Evolutionary conservation across 2,797 vertebrate species (phyloP).

Genomic region (Novumbra hubbsi): DNA sequence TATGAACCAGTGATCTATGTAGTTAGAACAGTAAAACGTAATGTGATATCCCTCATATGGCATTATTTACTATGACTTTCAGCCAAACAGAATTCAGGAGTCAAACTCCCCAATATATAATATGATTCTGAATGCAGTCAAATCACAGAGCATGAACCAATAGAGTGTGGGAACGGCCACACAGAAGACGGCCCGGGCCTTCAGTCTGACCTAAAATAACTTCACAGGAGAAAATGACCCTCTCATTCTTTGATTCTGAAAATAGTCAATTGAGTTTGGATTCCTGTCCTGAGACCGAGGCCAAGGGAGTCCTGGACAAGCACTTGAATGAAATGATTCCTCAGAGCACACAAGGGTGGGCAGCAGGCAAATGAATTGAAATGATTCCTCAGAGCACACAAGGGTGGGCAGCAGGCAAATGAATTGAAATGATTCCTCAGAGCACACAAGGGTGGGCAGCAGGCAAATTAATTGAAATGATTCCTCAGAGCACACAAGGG

Average conservation of each 20-base stretch:
- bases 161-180: slow-evolving; percentile 71
- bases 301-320: slow-evolving; percentile 51
- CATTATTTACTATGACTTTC: no score
- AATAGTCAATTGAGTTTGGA: slow-evolving; percentile 63
- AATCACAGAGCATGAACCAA: slow-evolving; percentile 40
- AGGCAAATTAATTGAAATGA: slow-evolving; percentile 73
- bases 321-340: slow-evolving; percentile 75
- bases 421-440: slow-evolving; percentile 73
- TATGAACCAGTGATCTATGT: no score
- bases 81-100: no score
- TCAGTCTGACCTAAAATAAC: slow-evolving; percentile 68
- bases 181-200: slow-evolving; percentile 29
- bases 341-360: slow-evolving; percentile 55
- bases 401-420: slow-evolving; percentile 64
- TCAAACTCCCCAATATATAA: no score
- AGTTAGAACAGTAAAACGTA: no score
- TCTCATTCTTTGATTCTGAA: slow-evolving; percentile 73
- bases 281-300: slow-evolving; percentile 56
- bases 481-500: slow-evolving; percentile 60
- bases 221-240: slow-evolving; percentile 40
- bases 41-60: no score
- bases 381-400: slow-evolving; percentile 64
- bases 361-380: slow-evolving; percentile 70
- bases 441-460: slow-evolving; percentile 54
- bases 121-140: slow-evolving; percentile 40